phyloP scores from a whole-genome alignment of 2,888 invertebrate species.

The Plutella xylostella region DNA sequence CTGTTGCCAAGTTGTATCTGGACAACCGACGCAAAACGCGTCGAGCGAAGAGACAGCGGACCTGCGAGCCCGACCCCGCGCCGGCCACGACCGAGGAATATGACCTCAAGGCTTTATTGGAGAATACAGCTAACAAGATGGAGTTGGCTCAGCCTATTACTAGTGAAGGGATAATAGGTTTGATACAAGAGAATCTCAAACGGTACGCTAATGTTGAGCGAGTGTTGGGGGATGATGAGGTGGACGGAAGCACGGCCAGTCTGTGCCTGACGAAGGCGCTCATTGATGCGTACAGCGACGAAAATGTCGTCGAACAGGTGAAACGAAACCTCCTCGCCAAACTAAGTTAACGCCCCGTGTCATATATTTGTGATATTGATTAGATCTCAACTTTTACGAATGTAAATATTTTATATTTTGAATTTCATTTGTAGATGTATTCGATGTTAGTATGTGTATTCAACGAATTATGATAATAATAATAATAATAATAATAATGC shows the following conservation, averaged over 20 bases:
- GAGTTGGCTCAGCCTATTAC: slow-evolving; percentile 32
- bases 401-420: too few species aligned
- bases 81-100: slow-evolving; percentile 25
- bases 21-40: slow-evolving; percentile 44
- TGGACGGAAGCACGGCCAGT: slow-evolving; percentile 40
- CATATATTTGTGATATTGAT: too few species aligned
- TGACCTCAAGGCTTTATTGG: slow-evolving; percentile 37
- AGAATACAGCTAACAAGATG: slow-evolving; percentile 36
- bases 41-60: slow-evolving; percentile 47
- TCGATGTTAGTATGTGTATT: too few species aligned
- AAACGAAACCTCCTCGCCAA: slow-evolving; percentile 59
- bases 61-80: slow-evolving; percentile 33
- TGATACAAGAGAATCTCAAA: slow-evolving; percentile 43
- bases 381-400: too few species aligned
- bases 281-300: slow-evolving; percentile 75
- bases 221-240: slow-evolving; percentile 36
- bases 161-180: slow-evolving; percentile 34
- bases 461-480: too few species aligned
- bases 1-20: slow-evolving; percentile 44
- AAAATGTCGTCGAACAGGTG: slow-evolving; percentile 67
- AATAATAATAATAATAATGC: too few species aligned
- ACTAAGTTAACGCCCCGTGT: slow-evolving; percentile 18
- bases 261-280: slow-evolving; percentile 58
- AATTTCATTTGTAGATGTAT: too few species aligned
- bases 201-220: slow-evolving; percentile 30